A percentile compares a stretch with the other conserved stretches of the same genome.
Evolutionary conservation across 2,113 vertebrate genomes (phyloP).

Genomic region (Otolemur garnettii): DNA sequence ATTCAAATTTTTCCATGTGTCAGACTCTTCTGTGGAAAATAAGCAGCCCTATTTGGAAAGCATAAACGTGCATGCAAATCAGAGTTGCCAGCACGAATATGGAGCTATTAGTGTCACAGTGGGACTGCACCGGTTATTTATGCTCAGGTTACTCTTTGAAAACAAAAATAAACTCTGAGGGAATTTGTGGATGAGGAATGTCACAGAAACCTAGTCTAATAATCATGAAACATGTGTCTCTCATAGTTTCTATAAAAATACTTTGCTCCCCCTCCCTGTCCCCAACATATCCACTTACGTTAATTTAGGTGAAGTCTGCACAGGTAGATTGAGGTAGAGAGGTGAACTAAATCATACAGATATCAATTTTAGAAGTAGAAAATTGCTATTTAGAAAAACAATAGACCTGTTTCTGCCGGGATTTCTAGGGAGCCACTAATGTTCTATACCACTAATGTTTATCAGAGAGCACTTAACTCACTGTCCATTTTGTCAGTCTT

Average conservation of each 20-base stretch:
- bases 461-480: not conserved
- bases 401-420: not conserved
- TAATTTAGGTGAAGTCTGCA: slow-evolving; percentile 60
- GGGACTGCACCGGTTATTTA: slow-evolving; percentile 33
- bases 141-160: slow-evolving; percentile 14
- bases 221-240: not conserved
- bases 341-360: not conserved
- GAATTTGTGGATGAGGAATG: not conserved
- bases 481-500: not conserved
- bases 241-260: not conserved
- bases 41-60: not conserved
- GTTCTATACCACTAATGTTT: not conserved
- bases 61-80: slow-evolving; percentile 54
- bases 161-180: not conserved
- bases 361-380: slow-evolving; percentile 49
- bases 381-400: not conserved
- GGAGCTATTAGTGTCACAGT: not conserved
- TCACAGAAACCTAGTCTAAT: not conserved
- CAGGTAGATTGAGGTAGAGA: slow-evolving; percentile 38
- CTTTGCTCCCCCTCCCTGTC: not conserved
- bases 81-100: not conserved
- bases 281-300: not conserved
- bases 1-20: slow-evolving; percentile 51
- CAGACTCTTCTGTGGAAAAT: slow-evolving; percentile 54
- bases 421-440: not conserved